Evolutionary conservation across 2,113 vertebrate species (phyloP), one percentile per base, ranked within the genome.

Genomic region (Epinephelus moara): DNA sequence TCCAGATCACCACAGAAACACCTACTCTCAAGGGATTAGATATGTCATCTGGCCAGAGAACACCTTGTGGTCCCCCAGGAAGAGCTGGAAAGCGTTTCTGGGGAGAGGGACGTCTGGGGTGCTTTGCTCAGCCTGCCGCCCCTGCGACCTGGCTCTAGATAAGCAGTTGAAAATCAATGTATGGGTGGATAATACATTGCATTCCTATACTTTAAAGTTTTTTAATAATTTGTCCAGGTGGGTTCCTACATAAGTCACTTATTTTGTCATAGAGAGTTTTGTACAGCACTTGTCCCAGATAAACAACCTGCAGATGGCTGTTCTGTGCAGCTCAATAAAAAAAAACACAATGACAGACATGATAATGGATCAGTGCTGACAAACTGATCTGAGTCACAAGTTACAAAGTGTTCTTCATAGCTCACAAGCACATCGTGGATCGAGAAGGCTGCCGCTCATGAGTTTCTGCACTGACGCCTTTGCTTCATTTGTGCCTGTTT

Each of bases 301-400:
- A 75, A 85, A 55, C 64, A 70, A 69, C 33, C n/a, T 72, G 45
- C 40, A 56, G 45, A 25, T 1, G 52, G 25, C 56, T 61, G 56
- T 59, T 74, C 60, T 70, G 42, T 52, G 23, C 57, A 78, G 25
- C 80, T 84, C 30, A 49, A 4, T 25, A 30, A 30, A 30, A 56
- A 86, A 25, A 62, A 4, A 61, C 49, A 78, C 13, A 75, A 59
- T 68, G 78, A 68, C 55, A 56, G 47, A 61, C 45, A 47, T 75
- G 63, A 84, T 70, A 88, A 85, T 71, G 70, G 42, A 73, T 56
- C 64, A 47, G 27, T 21, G 30, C 56, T 55, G 66, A 70, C 56
- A 52, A 82, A 84, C n/a, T 40, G 55, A 68, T 83, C 47, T 91
- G 87, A 92, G 78, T 92, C 92, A 92, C 47, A 61, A 77, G 82